These are phyloP conservation scores for Drosophila paulistorum DNA, from an alignment of 1,140 invertebrate genomes.

Conservation along the genomic window DNA sequence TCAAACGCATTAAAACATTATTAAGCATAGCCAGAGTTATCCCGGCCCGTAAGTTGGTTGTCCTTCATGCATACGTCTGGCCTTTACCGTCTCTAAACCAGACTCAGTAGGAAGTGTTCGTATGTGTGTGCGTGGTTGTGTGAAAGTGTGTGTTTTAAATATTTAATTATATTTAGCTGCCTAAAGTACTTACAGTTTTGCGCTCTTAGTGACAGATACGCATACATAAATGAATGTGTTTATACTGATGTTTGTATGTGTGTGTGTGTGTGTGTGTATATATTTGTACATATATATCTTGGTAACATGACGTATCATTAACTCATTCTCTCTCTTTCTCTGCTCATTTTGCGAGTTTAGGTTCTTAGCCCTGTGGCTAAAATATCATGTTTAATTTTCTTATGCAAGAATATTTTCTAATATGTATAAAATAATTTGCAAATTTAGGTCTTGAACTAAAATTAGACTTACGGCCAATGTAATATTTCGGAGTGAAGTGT, in stretches of 20 bases:
- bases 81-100: neutral
- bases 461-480: neutral
- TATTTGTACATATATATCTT: neutral
- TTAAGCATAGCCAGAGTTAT: constrained; percentile 53
- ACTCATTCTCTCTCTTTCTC: neutral
- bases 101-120: constrained; percentile 15
- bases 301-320: constrained; percentile 7
- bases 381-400: constrained; percentile 49
- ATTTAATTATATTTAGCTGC: constrained; percentile 81
- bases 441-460: constrained; percentile 37
- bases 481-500: no score
- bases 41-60: constrained; percentile 9
- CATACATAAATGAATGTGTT: constrained; percentile 44
- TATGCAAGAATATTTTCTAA: constrained; percentile 55
- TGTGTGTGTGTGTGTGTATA: neutral
- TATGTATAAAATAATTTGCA: constrained; percentile 58
- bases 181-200: constrained; percentile 80
- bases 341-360: no score
- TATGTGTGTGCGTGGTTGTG: constrained; percentile 22
- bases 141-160: constrained; percentile 62
- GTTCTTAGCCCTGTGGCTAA: neutral
- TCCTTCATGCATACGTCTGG: neutral
- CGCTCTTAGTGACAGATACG: constrained; percentile 64
- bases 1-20: constrained; percentile 79
- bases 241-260: constrained; percentile 22